Base-by-base conservation (phyloP, 2,797 vertebrate genomes). In the Lacerta viridis region DNA sequence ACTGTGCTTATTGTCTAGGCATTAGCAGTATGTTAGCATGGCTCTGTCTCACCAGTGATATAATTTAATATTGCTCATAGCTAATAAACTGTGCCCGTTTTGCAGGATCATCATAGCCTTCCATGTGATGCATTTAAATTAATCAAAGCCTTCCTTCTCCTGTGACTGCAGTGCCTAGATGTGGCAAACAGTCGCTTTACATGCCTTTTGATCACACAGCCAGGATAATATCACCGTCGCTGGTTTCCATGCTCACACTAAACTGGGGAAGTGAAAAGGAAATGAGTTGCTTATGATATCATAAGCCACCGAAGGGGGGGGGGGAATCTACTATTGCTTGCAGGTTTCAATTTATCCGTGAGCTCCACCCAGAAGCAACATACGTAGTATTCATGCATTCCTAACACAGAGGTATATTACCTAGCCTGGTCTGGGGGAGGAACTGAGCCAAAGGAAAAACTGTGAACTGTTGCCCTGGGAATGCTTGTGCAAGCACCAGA, bases 51-150 rank as follows among this genome's bases (percentile, higher is more conserved):
- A 50, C 50, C 13, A 15, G 15, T 15, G 50, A 50, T 15, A 50
- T 50, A 50, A 50, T 50, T 50, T 50, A 50, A 3, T 50, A 11
- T 91, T 87, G 33, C 55, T 91, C 79, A 80, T 76, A 84, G 71
- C 55, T 90, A 91, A 93, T 87, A 80, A 23, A 69, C 29, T 84
- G 27, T 86, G 85, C 81, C 5, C 66, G 2, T 0, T 15, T 80
- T 88, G 89, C 74, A 13, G 90, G 13, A 59, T 59, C 91, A 84
- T 82, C 85, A 91, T 64, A 90, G 69, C 11, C 36, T 72, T n/a
- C 69, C 43, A 81, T 75, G 11, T 7, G 27, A 78, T 59, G 87
- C 84, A 91, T 18, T 8, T 71, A 89, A n/a, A 61, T 89, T 90
- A 88, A 84, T 6, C 88, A 83, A 90, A 89, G 87, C 61, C 66